A percentile compares a stretch with the other conserved stretches of the same genome.
Evolutionary conservation across 1,140 invertebrate species (phyloP).

Genomic region (Brachystomella parvula): DNA sequence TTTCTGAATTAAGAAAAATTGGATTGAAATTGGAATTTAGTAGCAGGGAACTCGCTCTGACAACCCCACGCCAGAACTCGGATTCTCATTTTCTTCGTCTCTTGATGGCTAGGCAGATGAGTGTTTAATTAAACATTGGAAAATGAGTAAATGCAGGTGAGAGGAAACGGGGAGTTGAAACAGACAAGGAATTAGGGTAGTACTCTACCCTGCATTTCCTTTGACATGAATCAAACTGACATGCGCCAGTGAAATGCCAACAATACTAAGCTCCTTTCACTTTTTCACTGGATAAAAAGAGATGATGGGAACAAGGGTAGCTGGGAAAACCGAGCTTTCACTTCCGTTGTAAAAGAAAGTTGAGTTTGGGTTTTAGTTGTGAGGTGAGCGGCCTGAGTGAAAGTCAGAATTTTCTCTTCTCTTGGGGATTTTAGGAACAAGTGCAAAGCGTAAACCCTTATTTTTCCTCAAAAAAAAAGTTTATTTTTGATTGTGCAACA

Average conservation of each 20-base stretch:
- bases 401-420: background rate
- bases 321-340: too few relatives aligned
- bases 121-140: too few relatives aligned
- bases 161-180: too few relatives aligned
- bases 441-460: background rate
- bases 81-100: too few relatives aligned
- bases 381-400: background rate
- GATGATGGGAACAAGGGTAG: background rate
- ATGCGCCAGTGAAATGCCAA: background rate
- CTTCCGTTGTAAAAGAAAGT: background rate
- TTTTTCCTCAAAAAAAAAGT: background rate
- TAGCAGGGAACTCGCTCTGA: too few relatives aligned
- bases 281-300: background rate
- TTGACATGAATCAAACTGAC: background rate
- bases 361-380: background rate
- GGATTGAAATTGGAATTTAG: too few relatives aligned
- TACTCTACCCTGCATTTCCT: too few relatives aligned
- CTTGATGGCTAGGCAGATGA: too few relatives aligned
- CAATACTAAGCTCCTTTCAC: background rate
- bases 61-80: too few relatives aligned
- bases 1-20: background rate
- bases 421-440: too few relatives aligned
- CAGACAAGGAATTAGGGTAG: background rate
- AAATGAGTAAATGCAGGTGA: too few relatives aligned
- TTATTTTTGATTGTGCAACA: background rate